Evolutionary conservation across 2,797 vertebrate genomes (phyloP), one percentile per base, ranked within the genome.

Genomic region (Nasua narica): DNA sequence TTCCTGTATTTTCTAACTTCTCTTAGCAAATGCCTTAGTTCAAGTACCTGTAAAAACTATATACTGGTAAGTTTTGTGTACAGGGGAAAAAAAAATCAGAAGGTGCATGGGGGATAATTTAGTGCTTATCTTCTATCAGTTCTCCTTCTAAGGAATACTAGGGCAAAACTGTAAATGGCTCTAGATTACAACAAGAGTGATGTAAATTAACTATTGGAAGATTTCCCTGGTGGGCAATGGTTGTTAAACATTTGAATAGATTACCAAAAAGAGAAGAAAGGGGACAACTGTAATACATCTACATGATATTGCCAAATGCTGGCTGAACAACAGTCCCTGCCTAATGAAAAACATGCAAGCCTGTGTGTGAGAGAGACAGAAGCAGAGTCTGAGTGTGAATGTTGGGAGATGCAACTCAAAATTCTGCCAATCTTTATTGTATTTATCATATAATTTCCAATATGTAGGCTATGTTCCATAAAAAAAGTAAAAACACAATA

Each of bases 201-300:
- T 90, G 89, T 90, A 93, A 93, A 14, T 93, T 72, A 91, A 72
- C 37, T 58, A 77, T 84, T 81, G 70, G 37, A 94, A 92, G 56
- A 86, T 88, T 79, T 90, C 62, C 77, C 85, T 77, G 52, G 82
- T 90, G 85, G 52, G 50, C 77, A 88, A 88, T 90, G 19, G 23
- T 46, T 91, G 56, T 84, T 95, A 97, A 96, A 96, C 5, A 40
- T n/a, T 85, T 65, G 70, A 93, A 37, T n/a, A 97, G 62, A 5
- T 54, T 83, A 7, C 40, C 54, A 27, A 88, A 67, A 21, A 96
- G 14, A 78, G 21, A 15, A 93, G 78, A 86, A 95, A 83, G 27
- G 43, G 19, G 11, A 2, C 78, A 77, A n/a, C 14, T 46, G 94
- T 93, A 93, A 95, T 69, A 88, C 21, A 1, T 25, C 4, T 81